Conservation (phyloP, 2,888 invertebrate species). For the Trachelus iudaicus region DNA sequence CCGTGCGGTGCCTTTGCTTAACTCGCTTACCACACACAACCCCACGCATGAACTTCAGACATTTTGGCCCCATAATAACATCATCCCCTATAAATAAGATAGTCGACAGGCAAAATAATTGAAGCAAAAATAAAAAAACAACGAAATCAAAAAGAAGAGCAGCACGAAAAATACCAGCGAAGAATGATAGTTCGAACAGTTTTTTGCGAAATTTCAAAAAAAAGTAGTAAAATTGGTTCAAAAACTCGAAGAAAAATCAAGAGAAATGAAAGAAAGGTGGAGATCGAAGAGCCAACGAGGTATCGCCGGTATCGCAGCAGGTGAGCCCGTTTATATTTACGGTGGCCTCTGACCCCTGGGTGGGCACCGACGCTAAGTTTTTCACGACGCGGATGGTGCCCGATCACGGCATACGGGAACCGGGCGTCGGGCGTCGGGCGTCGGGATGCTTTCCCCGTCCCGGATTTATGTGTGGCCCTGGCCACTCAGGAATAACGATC, state of each 20-base stretch:
- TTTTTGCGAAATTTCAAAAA: no score
- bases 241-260: neutral
- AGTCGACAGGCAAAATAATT: neutral
- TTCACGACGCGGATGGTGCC: constrained; percentile 33
- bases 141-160: neutral
- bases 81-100: neutral
- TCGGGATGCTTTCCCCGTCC: constrained; percentile 34
- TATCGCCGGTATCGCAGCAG: constrained; percentile 39
- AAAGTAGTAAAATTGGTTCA: neutral
- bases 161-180: no score
- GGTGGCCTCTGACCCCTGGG: constrained; percentile 50
- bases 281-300: neutral
- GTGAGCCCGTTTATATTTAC: constrained; percentile 56
- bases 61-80: neutral
- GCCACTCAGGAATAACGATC: constrained; percentile 59
- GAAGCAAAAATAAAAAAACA: neutral
- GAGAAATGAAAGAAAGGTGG: neutral
- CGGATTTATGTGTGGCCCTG: constrained; percentile 61
- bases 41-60: neutral
- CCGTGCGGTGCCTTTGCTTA: constrained; percentile 14
- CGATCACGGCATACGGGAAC: constrained; percentile 25
- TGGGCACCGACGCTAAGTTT: constrained; percentile 52
- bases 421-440: neutral
- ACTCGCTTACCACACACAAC: neutral
- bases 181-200: no score